Conservation (phyloP, 2,797 vertebrate species). For the Remorina albescens region DNA sequence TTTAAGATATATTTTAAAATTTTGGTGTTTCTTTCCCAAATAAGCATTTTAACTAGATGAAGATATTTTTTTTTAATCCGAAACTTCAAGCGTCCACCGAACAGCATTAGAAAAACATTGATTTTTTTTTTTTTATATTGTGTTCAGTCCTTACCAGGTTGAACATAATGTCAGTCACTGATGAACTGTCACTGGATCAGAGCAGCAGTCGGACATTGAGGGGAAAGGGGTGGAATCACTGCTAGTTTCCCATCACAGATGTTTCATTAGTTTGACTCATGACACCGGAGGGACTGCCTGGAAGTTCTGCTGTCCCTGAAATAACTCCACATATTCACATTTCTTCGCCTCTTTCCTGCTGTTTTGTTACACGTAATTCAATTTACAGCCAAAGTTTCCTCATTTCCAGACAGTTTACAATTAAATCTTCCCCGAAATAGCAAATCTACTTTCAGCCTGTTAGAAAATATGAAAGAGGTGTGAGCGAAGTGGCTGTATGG, state of each 20-base stretch:
- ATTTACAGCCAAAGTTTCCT: background rate
- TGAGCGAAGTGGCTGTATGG: background rate
- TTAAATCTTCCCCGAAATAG: slow-evolving; percentile 3
- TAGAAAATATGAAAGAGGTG: background rate
- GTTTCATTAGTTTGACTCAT: slow-evolving; percentile 26
- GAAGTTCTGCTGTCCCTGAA: background rate
- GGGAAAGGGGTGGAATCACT: slow-evolving; percentile 6
- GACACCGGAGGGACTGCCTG: slow-evolving; percentile 6
- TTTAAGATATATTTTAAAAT: too few species aligned
- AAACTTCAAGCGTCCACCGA: too few species aligned
- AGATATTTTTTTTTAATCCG: too few species aligned
- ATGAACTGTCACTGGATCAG: background rate
- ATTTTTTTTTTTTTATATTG: too few species aligned
- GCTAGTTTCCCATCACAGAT: slow-evolving; percentile 26
- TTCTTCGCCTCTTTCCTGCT: slow-evolving; percentile 1
- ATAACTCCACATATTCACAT: slow-evolving; percentile 8
- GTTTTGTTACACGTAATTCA: background rate
- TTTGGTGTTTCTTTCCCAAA: too few species aligned
- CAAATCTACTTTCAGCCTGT: slow-evolving; percentile 1
- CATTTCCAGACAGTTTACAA: background rate
- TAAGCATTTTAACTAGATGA: too few species aligned
- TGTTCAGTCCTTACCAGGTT: too few species aligned
- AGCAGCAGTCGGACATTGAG: background rate
- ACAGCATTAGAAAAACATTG: too few species aligned
- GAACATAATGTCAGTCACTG: background rate